Evolutionary conservation across 2,888 invertebrate species (phyloP).

Genomic region (Catocala nupta): DNA sequence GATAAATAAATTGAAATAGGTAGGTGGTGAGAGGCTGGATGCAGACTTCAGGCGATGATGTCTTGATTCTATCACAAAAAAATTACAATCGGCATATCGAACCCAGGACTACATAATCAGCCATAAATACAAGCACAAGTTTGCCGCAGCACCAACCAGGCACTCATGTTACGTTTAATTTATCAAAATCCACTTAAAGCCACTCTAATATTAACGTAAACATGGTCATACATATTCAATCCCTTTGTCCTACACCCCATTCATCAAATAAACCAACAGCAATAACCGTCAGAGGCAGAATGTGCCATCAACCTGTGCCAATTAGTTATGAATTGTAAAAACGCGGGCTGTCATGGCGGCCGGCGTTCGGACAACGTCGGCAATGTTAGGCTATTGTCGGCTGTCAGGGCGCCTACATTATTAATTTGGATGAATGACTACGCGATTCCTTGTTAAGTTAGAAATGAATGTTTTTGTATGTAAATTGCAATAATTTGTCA

Average conservation of each 20-base stretch:
- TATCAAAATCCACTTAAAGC: no score
- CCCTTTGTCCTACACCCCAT: conserved; percentile 3
- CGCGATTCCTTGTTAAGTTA: conserved; percentile 11
- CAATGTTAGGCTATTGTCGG: conserved; percentile 23
- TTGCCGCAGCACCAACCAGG: no score
- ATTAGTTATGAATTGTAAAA: conserved; percentile 23
- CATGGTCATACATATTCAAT: no score
- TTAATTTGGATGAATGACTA: conserved; percentile 39
- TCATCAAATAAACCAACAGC: conserved; percentile 17
- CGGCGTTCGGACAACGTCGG: conserved; percentile 18
- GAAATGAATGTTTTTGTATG: conserved; percentile 10
- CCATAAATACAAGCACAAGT: no score
- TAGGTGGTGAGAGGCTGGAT: no score
- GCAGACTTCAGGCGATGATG: no score
- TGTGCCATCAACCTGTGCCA: conserved; percentile 12
- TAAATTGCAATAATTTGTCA: conserved; percentile 18
- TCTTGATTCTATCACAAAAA: no score
- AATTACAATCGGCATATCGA: no score
- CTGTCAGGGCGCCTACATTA: conserved; percentile 25
- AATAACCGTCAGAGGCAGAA: conserved; percentile 20
- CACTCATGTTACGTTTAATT: no score
- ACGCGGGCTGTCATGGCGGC: conserved; percentile 10
- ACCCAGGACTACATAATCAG: no score
- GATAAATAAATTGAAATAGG: no score
- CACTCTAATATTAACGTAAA: no score